Conservation (phyloP, 2,797 vertebrate genomes). For the Lerista edwardsae region DNA sequence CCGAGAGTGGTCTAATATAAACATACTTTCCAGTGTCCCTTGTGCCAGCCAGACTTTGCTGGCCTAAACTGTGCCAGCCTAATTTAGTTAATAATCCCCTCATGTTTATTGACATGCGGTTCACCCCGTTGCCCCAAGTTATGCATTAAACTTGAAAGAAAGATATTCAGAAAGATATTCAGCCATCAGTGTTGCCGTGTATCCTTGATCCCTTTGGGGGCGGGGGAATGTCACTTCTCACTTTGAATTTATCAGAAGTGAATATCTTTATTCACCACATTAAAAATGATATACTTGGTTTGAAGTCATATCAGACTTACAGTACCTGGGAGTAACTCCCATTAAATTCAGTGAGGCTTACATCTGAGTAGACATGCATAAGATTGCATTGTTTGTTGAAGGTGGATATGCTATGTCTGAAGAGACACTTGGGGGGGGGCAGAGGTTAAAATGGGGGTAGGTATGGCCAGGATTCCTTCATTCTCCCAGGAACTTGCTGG, state of each 20-base stretch:
- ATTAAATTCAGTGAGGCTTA: too few relatives aligned
- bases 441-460: neutral
- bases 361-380: too few relatives aligned
- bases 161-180: neutral
- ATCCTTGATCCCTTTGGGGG: neutral
- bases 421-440: neutral
- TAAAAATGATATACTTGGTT: neutral
- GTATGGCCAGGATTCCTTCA: neutral
- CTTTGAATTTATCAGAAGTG: neutral
- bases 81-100: too few relatives aligned
- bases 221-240: too few relatives aligned
- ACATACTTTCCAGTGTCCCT: too few relatives aligned
- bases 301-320: too few relatives aligned
- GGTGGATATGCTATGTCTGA: neutral
- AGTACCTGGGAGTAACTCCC: too few relatives aligned
- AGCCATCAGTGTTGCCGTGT: neutral
- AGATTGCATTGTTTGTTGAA: neutral
- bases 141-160: neutral
- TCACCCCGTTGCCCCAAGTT: too few relatives aligned
- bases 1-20: too few relatives aligned
- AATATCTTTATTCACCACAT: neutral
- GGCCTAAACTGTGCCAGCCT: too few relatives aligned
- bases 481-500: neutral
- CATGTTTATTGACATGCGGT: too few relatives aligned
- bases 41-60: too few relatives aligned